These are phyloP conservation scores for Cheilosia urbana DNA, from an alignment of 2,888 invertebrate genomes.

Conservation along the genomic window DNA sequence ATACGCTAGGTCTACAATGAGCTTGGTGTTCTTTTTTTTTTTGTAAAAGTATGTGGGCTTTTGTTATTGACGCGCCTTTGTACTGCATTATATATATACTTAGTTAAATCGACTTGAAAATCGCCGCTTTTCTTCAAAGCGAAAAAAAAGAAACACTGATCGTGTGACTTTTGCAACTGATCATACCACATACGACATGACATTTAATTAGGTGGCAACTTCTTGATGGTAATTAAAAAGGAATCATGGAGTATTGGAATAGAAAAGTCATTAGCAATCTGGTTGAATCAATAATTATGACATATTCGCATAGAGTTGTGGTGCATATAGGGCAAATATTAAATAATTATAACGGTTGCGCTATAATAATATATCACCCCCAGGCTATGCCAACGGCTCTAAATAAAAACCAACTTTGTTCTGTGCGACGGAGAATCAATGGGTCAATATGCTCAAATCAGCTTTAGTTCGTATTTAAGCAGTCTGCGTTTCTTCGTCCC, in stretches of 20 bases:
- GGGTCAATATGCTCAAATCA: too few species aligned
- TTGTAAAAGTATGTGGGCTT: conserved; percentile 33
- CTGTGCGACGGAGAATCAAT: too few species aligned
- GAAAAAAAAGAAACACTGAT: conserved; percentile 16
- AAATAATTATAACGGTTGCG: too few species aligned
- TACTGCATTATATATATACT: conserved; percentile 7
- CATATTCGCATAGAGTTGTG: background rate
- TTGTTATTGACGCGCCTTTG: conserved; percentile 64
- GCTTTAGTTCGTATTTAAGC: too few species aligned
- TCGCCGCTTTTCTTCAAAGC: background rate
- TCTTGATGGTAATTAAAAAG: conserved; percentile 20
- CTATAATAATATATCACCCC: too few species aligned
- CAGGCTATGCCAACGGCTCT: too few species aligned
- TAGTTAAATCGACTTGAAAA: conserved; percentile 33
- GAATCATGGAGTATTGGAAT: background rate
- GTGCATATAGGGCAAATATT: background rate
- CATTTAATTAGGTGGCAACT: conserved; percentile 24
- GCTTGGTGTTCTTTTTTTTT: background rate
- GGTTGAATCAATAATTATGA: background rate
- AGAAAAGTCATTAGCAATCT: background rate
- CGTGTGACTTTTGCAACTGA: conserved; percentile 36
- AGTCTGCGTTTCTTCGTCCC: too few species aligned
- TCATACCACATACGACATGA: conserved; percentile 6
- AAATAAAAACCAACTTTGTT: too few species aligned
- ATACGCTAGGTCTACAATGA: conserved; percentile 19